These are phyloP conservation scores for Euura saliciscinereae DNA, from an alignment of 1,140 invertebrate genomes.

Conservation along the genomic window DNA sequence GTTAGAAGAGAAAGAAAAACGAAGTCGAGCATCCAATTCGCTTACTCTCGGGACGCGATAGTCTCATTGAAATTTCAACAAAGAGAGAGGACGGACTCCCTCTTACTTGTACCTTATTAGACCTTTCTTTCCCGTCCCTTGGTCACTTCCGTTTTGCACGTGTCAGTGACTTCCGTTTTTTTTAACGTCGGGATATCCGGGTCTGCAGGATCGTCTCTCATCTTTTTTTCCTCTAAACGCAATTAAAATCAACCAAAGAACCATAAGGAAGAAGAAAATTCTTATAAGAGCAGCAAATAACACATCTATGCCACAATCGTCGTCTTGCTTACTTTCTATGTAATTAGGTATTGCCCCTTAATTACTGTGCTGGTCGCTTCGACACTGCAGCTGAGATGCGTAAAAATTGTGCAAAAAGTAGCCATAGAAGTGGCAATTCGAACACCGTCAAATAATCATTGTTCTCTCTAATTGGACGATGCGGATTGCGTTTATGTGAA, in stretches of 20 bases:
- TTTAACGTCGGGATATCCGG: no score
- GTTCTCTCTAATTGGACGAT: no score
- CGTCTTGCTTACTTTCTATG: neutral
- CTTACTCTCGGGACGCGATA: neutral
- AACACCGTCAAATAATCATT: neutral
- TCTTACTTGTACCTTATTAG: neutral
- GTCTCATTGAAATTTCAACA: constrained; percentile 5
- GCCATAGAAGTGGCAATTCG: neutral
- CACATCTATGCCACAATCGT: neutral
- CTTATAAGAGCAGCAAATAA: no score
- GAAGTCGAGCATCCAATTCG: neutral
- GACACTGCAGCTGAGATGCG: no score
- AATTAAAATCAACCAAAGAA: no score
- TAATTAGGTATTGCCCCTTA: neutral
- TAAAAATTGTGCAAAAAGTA: neutral
- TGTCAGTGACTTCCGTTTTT: no score
- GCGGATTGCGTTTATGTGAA: no score
- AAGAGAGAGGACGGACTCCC: neutral
- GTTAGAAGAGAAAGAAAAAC: neutral
- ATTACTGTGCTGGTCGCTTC: neutral
- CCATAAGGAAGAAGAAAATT: no score
- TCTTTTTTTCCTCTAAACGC: no score
- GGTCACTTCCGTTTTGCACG: no score
- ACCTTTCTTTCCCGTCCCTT: no score
- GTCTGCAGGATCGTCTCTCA: no score